A percentile compares a stretch with the other conserved stretches of the same genome.
These are phyloP conservation scores for Thamnophis elegans DNA, from an alignment of 2,797 vertebrate species.

Conservation along the genomic window DNA sequence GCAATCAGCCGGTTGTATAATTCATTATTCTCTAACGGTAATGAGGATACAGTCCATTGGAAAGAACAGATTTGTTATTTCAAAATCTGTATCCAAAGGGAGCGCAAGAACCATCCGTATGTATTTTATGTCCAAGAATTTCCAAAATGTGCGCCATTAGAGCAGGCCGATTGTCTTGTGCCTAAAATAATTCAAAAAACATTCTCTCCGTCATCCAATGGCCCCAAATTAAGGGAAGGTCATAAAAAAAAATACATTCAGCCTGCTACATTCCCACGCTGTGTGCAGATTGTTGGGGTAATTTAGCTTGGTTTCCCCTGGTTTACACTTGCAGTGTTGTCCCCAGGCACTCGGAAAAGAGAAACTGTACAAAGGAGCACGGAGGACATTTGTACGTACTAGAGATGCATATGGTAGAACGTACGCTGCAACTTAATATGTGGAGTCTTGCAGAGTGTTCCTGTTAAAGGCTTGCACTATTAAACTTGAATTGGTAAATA, in stretches of 20 bases:
- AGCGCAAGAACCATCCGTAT: constrained; percentile 46
- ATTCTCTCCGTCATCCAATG: constrained; percentile 57
- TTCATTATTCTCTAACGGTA: neutral
- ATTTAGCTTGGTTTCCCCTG: constrained; percentile 1
- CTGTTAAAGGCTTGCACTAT: constrained; percentile 18
- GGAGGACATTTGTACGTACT: neutral
- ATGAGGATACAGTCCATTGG: constrained; percentile 34
- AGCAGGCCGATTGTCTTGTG: constrained; percentile 36
- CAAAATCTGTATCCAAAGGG: constrained; percentile 46
- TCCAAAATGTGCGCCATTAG: constrained; percentile 33
- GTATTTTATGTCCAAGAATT: constrained; percentile 44
- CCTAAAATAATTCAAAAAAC: constrained; percentile 61
- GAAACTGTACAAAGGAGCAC: neutral
- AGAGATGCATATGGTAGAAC: neutral
- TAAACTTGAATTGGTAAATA: constrained; percentile 25
- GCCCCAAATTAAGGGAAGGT: constrained; percentile 53
- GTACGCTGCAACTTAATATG: neutral
- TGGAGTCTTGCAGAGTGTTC: neutral
- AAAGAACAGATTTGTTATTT: constrained; percentile 48
- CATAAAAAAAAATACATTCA: constrained; percentile 50
- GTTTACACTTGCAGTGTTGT: neutral
- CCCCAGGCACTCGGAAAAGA: constrained; percentile 4
- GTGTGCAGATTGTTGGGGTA: neutral
- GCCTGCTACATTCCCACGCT: neutral
- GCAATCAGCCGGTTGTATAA: constrained; percentile 37